phyloP scores from a whole-genome alignment of 2,113 vertebrate genomes.

The Dipodomys ordii region DNA sequence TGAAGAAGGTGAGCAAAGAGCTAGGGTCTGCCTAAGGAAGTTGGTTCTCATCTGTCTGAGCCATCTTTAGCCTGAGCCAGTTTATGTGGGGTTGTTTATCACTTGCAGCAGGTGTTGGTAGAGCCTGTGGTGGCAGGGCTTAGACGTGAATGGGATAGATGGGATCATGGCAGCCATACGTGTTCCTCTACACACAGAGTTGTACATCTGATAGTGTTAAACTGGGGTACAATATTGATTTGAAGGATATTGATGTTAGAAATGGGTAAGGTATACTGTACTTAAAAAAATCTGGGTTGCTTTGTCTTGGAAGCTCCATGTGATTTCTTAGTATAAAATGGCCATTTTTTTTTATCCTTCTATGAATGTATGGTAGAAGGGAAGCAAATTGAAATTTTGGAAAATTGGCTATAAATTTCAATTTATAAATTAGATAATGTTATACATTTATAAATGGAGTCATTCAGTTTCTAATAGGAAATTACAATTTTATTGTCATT shows the following conservation, averaged over 20 bases:
- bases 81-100: neutral
- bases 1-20: neutral
- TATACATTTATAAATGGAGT: slow-evolving; percentile 2
- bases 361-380: neutral
- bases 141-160: slow-evolving; percentile 16
- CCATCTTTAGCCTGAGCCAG: neutral
- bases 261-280: no score
- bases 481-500: slow-evolving; percentile 10
- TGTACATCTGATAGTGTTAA: neutral
- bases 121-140: neutral
- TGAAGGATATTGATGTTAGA: neutral
- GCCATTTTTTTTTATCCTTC: neutral
- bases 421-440: neutral
- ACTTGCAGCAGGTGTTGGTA: neutral
- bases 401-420: neutral
- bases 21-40: neutral
- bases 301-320: neutral
- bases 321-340: slow-evolving; percentile 16
- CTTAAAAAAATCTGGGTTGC: neutral
- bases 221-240: neutral
- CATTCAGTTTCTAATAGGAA: slow-evolving; percentile 26
- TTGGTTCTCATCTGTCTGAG: neutral
- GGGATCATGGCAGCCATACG: neutral
- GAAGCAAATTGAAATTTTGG: neutral
- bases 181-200: neutral